A percentile compares a stretch with the other conserved stretches of the same genome.
Conservation (phyloP, 2,888 invertebrate species). For the Troglohyphantes excavatus region DNA sequence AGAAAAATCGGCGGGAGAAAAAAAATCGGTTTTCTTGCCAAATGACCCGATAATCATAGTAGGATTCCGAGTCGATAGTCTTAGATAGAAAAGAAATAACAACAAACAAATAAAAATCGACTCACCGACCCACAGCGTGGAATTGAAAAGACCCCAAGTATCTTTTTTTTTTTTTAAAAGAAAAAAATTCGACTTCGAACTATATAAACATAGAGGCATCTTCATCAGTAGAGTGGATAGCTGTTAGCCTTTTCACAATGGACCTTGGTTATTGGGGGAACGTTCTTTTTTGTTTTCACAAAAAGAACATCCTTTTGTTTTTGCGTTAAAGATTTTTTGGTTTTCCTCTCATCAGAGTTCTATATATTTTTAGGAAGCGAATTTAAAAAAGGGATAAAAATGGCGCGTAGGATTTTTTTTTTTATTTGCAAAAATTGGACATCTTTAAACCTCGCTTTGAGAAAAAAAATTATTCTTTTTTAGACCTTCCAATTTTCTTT, state of each 20-base stretch:
- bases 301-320: neutral
- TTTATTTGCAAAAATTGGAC: neutral
- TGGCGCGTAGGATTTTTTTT: neutral
- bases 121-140: neutral
- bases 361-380: neutral
- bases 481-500: neutral
- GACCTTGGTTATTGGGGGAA: constrained; percentile 49
- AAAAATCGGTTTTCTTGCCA: constrained; percentile 56
- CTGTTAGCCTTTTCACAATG: constrained; percentile 48
- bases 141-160: constrained; percentile 20
- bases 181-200: constrained; percentile 47
- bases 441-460: neutral
- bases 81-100: constrained; percentile 31
- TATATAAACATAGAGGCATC: constrained; percentile 66
- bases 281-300: neutral
- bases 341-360: neutral
- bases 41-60: constrained; percentile 72
- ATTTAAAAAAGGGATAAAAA: neutral
- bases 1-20: constrained; percentile 23
- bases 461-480: constrained; percentile 9
- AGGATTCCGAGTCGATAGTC: constrained; percentile 49
- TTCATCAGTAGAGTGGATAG: constrained; percentile 45
- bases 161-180: constrained; percentile 3
- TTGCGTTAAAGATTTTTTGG: neutral
- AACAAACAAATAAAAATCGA: constrained; percentile 21